These are phyloP conservation scores for Delichon dasypus DNA, from an alignment of 2,797 vertebrate species.

Conservation along the genomic window DNA sequence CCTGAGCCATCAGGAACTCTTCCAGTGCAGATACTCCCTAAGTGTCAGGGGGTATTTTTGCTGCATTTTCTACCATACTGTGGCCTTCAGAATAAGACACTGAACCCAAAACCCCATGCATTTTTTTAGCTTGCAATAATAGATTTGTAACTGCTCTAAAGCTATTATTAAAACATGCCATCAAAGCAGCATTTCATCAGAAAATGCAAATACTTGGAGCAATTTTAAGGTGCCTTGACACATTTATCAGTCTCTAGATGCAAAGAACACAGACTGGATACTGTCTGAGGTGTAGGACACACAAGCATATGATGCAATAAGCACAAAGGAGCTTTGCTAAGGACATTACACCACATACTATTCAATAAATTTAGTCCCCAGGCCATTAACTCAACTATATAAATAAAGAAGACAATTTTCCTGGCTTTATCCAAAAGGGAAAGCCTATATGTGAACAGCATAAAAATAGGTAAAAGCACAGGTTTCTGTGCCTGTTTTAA, in stretches of 20 bases:
- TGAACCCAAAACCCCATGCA: background rate
- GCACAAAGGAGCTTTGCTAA: background rate
- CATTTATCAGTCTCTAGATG: background rate
- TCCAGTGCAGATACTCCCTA: background rate
- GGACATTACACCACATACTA: background rate
- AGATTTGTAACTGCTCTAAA: background rate
- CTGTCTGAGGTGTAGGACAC: background rate
- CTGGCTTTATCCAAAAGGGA: background rate
- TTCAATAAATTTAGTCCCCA: background rate
- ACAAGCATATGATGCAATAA: background rate
- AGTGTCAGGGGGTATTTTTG: background rate
- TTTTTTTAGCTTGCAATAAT: background rate
- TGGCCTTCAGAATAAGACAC: background rate
- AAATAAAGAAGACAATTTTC: background rate
- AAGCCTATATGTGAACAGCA: background rate
- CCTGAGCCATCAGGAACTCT: background rate
- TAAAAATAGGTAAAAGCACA: background rate
- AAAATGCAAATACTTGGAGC: background rate
- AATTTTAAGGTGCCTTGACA: background rate
- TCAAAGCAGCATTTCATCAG: background rate
- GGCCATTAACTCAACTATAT: background rate
- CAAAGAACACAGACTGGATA: background rate
- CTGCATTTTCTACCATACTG: background rate
- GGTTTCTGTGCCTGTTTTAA: background rate
- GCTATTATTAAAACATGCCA: background rate